Percentiles rank a stretch among this genome's conserved stretches.
Evolutionary conservation across 2,888 invertebrate genomes (phyloP).

Genomic region (Nesidiocoris tenuis): DNA sequence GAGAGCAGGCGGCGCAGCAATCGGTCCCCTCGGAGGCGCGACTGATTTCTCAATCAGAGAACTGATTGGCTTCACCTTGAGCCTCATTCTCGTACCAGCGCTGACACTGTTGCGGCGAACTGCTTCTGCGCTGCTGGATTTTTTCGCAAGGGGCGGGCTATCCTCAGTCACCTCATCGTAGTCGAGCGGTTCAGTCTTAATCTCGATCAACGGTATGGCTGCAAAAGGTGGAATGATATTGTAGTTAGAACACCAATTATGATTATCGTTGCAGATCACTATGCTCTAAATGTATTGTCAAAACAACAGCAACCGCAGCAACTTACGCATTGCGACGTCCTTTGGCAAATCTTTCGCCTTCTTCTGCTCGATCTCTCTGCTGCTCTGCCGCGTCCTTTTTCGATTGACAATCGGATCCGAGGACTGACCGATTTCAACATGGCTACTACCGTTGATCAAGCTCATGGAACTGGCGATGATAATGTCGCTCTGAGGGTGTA

Average conservation of each 20-base stretch:
- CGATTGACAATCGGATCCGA: too few species aligned
- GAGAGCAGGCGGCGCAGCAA: neutral
- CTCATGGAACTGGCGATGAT: neutral
- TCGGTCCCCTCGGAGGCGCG: neutral
- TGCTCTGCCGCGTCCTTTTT: too few species aligned
- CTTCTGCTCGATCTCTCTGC: too few species aligned
- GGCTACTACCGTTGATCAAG: neutral
- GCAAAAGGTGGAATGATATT: too few species aligned
- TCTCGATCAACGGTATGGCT: conserved; percentile 16
- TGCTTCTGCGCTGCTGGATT: neutral
- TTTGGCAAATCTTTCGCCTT: too few species aligned
- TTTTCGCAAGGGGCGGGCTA: neutral
- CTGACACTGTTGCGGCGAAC: too few species aligned
- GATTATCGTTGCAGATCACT: too few species aligned
- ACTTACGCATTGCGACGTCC: too few species aligned
- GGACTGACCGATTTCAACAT: too few species aligned
- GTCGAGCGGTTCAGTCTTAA: conserved; percentile 21
- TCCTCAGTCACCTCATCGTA: neutral
- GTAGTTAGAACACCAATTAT: too few species aligned
- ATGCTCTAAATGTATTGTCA: too few species aligned
- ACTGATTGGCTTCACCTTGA: conserved; percentile 18
- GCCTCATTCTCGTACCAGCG: neutral
- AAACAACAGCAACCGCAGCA: too few species aligned
- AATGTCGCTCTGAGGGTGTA: neutral
- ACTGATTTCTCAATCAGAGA: conserved; percentile 2